Conservation (phyloP, 2,888 invertebrate species). For the Spisula solida region DNA sequence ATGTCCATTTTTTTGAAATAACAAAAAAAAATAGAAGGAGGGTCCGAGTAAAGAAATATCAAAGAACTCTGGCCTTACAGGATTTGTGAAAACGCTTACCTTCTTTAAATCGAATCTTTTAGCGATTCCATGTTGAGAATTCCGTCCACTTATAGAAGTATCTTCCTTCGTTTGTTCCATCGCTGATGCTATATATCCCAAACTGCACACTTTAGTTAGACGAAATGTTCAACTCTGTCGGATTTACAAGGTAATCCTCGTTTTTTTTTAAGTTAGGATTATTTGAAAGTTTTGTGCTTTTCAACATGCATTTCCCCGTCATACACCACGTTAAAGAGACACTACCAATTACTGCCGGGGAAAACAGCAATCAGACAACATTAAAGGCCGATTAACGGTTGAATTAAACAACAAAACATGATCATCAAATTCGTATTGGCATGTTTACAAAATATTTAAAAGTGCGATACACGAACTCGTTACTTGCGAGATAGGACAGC, state of each 20-base stretch:
- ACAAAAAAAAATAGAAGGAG: no score
- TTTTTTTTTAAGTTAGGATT: background rate
- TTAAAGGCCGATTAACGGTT: background rate
- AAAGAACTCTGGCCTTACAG: no score
- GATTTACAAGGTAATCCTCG: background rate
- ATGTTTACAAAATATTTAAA: background rate
- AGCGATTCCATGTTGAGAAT: background rate
- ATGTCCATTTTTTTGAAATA: no score
- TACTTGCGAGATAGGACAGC: background rate
- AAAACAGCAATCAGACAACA: background rate
- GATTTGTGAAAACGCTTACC: background rate
- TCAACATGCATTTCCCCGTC: background rate
- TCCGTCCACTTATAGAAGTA: background rate
- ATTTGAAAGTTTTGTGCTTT: background rate
- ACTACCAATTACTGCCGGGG: background rate
- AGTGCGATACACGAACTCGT: background rate
- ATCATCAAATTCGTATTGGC: background rate
- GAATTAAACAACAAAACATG: background rate
- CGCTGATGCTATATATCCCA: background rate
- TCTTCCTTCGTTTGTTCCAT: background rate
- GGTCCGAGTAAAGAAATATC: no score
- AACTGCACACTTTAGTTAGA: background rate
- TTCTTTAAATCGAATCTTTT: background rate
- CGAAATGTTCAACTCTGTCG: background rate
- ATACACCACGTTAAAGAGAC: background rate